Conservation (phyloP, 2,888 invertebrate genomes). For the Drosophila cracens region DNA sequence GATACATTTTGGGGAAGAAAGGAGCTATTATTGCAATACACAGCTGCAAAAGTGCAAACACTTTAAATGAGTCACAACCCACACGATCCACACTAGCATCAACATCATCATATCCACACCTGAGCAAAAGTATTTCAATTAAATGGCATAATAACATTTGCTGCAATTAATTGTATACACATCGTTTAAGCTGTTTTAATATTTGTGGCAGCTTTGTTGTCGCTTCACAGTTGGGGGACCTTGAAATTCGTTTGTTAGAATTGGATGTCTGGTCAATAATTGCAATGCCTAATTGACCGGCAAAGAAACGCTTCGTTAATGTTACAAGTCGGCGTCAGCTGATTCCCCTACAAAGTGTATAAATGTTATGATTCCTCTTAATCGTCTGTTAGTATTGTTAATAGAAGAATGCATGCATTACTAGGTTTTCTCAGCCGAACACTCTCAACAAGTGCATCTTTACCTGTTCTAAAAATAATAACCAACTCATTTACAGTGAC, state of each 20-base stretch:
- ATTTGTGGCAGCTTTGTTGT: slow-evolving; percentile 40
- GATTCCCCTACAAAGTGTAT: slow-evolving; percentile 1
- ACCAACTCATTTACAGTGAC: slow-evolving; percentile 22
- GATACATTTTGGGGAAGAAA: slow-evolving; percentile 2
- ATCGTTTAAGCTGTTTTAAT: slow-evolving; percentile 42
- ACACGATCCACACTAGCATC: slow-evolving; percentile 8
- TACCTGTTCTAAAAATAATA: neutral
- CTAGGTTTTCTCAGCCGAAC: neutral
- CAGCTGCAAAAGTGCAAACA: slow-evolving; percentile 1
- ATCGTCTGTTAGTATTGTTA: neutral
- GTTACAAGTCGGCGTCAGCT: slow-evolving; percentile 25
- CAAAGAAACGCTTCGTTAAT: slow-evolving; percentile 29
- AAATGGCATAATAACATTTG: slow-evolving; percentile 63
- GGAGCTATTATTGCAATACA: slow-evolving; percentile 18
- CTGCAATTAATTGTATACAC: slow-evolving; percentile 63
- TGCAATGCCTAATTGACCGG: slow-evolving; percentile 52
- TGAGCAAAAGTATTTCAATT: slow-evolving; percentile 54
- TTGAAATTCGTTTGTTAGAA: slow-evolving; percentile 9
- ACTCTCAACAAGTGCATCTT: neutral
- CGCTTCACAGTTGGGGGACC: slow-evolving; percentile 11
- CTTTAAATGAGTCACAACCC: slow-evolving; percentile 47
- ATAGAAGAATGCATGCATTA: neutral
- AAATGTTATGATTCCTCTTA: slow-evolving; percentile 15
- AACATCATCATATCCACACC: slow-evolving; percentile 7
- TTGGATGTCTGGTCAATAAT: slow-evolving; percentile 55